Base-by-base conservation (phyloP, 1,140 invertebrate species). In the Meloidogyne floridensis region DNA sequence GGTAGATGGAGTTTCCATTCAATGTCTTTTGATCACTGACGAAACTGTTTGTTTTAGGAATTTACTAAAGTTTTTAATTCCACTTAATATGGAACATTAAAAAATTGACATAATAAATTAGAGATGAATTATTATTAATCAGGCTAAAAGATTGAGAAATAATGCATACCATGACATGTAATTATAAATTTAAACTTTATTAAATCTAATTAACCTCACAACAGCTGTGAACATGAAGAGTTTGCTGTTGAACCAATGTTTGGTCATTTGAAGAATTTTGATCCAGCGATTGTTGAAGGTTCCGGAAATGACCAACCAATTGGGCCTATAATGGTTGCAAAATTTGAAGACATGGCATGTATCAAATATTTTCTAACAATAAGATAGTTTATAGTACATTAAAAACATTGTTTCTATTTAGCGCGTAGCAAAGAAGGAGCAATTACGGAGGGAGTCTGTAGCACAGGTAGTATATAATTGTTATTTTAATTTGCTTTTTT, bases 141-240 rank as follows among this genome's bases (percentile, higher is more conserved):
- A 65, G 20, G 88, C 88, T 2, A 89, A 88, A 78, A 76, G 83
- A 65, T 79, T 89, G 43, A 77, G 90, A 11, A 87, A 75, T 72
- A 89, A 89, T 80, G 88, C 88, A 4, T 89, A 89, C 70, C 81
- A 87, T 65, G 87, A 90, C 81, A 75, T 90, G 86, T 89, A 81
- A 83, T 83, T 74, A 75, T 20, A 77, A 54, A 9, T 51, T 56
- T 54, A 11, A 42, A 47, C 7, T 15, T 20, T 53, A 20, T 59
- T 73, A 73, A 82, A 5, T 18, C 56, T 72, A 7, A 51, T 47
- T 77, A 13, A 7, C 3, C 56, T 70, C 47, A 32, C 32, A 32
- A 32, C 32, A 89, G 87, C 13, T 84, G 82, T 74, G 89, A 89
- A 73, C 85, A 85, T 53, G 88, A 89, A 82, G 87, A 89, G 70